These are phyloP conservation scores for Myotis davidii DNA, from an alignment of 2,113 vertebrate genomes.

Conservation along the genomic window DNA sequence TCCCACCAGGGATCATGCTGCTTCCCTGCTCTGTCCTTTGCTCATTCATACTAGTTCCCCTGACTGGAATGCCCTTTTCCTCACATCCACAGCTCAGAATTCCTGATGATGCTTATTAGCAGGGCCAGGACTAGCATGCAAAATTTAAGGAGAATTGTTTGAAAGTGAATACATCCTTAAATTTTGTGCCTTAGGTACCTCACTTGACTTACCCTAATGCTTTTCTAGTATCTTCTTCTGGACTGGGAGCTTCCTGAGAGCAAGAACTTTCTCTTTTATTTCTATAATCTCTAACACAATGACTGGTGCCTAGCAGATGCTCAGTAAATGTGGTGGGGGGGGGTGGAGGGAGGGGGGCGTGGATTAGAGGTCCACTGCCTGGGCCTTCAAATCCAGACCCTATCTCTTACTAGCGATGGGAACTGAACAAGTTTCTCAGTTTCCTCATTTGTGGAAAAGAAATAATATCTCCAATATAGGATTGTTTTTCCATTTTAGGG, in stretches of 20 bases:
- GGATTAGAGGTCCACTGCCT: background rate
- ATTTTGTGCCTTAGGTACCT: background rate
- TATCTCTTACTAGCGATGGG: background rate
- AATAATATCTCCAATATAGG: background rate
- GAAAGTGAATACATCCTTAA: background rate
- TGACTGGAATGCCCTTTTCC: slow-evolving; percentile 39
- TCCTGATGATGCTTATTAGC: background rate
- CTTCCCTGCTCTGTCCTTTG: slow-evolving; percentile 5
- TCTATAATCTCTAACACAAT: background rate
- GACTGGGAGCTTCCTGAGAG: background rate
- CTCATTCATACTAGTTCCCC: background rate
- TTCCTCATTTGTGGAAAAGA: slow-evolving; percentile 51
- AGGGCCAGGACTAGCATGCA: background rate
- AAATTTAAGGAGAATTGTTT: background rate
- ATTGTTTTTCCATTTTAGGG: background rate
- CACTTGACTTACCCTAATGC: background rate
- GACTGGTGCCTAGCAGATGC: background rate
- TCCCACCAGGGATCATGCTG: background rate
- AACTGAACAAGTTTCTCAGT: background rate
- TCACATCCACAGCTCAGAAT: background rate
- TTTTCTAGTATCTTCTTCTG: background rate
- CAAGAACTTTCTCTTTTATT: slow-evolving; percentile 3
- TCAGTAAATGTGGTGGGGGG: background rate
- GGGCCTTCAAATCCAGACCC: background rate
- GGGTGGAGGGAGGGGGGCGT: background rate